Conservation (phyloP, 2,888 invertebrate genomes). For the Imbricaverruca yamaguchii region DNA sequence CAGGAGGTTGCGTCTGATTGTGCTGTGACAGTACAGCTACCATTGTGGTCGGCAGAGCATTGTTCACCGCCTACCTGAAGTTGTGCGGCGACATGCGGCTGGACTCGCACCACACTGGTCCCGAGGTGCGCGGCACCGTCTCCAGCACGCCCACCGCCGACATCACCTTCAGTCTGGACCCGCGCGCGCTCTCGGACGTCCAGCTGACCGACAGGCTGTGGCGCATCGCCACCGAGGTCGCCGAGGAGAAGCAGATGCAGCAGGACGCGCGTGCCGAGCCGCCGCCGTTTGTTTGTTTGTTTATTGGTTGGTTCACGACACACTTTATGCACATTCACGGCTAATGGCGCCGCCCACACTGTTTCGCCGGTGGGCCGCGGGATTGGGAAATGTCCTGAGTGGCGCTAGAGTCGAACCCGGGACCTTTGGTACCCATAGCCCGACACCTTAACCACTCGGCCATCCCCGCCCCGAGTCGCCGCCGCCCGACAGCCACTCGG, state of each 20-base stretch:
- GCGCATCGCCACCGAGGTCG: constrained; percentile 19
- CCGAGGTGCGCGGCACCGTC: constrained; percentile 6
- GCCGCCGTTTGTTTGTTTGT: too few species aligned
- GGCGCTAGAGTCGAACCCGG: too few species aligned
- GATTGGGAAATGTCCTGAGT: too few species aligned
- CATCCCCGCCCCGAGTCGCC: too few species aligned
- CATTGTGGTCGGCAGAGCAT: neutral
- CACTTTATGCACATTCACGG: too few species aligned
- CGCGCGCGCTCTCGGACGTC: neutral
- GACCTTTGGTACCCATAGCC: too few species aligned
- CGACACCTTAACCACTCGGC: too few species aligned
- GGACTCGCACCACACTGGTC: neutral
- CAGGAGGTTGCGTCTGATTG: too few species aligned
- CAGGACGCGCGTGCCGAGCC: neutral
- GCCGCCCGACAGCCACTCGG: neutral
- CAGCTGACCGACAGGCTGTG: neutral
- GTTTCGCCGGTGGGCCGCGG: too few species aligned
- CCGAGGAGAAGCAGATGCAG: too few species aligned
- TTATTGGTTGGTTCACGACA: too few species aligned
- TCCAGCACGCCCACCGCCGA: neutral
- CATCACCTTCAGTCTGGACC: neutral
- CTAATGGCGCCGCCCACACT: too few species aligned
- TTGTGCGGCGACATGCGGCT: neutral
- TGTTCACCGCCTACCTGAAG: neutral
- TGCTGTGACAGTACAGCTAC: neutral